These are phyloP conservation scores for Nasonia vitripennis DNA, from an alignment of 1,140 invertebrate species.

Conservation along the genomic window DNA sequence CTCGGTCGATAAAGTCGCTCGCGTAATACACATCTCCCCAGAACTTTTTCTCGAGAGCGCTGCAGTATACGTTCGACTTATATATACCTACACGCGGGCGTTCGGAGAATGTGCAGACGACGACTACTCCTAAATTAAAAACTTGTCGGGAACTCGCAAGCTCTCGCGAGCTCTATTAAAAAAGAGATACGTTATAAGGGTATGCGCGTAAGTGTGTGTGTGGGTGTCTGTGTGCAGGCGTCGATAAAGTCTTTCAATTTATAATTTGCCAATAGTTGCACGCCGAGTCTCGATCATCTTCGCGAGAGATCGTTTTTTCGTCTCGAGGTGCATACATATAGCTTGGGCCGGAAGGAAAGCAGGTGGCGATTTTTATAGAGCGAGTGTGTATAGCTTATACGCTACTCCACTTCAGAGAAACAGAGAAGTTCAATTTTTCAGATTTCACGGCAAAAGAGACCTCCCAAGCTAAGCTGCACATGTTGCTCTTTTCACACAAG, in stretches of 20 bases:
- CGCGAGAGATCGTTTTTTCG: not conserved
- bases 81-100: not conserved
- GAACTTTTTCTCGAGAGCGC: not conserved
- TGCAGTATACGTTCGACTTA: not conserved
- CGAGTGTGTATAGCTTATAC: not conserved
- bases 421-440: slow-evolving; percentile 6
- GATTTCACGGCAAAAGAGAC: not conserved
- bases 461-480: not conserved
- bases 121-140: slow-evolving; percentile 40
- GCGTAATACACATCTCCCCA: not conserved
- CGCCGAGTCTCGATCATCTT: not conserved
- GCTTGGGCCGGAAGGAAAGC: not conserved
- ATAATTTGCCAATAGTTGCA: slow-evolving; percentile 39
- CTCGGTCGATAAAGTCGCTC: slow-evolving; percentile 24
- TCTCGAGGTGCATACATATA: not conserved
- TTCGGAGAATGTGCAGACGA: not conserved
- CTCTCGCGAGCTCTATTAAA: not conserved
- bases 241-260: slow-evolving; percentile 35
- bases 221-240: not conserved
- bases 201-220: not conserved
- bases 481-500: not conserved
- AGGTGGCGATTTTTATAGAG: not conserved
- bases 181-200: not conserved
- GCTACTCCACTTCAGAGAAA: not conserved
- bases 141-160: not conserved